phyloP scores from a whole-genome alignment of 2,888 invertebrate species.

The Lycaena phlaeas region DNA sequence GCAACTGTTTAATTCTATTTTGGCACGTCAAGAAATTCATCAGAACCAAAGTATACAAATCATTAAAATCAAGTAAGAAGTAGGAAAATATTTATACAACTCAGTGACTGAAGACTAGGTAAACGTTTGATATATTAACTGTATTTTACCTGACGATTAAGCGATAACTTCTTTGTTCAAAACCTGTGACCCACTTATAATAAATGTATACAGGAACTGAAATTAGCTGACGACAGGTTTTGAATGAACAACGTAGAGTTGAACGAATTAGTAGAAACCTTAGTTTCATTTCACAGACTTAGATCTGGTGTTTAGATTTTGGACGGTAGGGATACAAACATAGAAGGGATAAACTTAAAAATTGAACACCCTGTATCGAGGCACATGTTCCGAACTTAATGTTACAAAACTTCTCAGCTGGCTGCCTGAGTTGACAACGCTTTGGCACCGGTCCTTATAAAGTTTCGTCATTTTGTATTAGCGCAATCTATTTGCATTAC shows the following conservation, averaged over 20 bases:
- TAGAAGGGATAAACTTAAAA: conserved; percentile 8
- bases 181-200: conserved; percentile 60
- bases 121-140: conserved; percentile 72
- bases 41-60: conserved; percentile 74
- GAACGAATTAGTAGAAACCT: conserved; percentile 28
- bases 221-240: conserved; percentile 63
- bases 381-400: conserved; percentile 7
- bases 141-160: conserved; percentile 67
- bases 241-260: conserved; percentile 65
- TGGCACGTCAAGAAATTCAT: conserved; percentile 70
- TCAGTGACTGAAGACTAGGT: conserved; percentile 72
- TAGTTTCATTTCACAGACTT: conserved; percentile 34
- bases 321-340: conserved; percentile 13
- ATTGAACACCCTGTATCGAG: conserved; percentile 2
- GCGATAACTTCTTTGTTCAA: conserved; percentile 64
- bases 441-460: conserved; percentile 4
- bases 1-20: conserved; percentile 73
- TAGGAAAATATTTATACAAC: conserved; percentile 72
- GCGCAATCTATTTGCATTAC: conserved; percentile 23
- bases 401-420: conserved; percentile 28
- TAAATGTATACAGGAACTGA: conserved; percentile 57
- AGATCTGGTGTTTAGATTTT: conserved; percentile 20
- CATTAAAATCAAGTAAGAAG: conserved; percentile 70
- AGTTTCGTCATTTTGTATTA: not conserved
- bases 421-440: conserved; percentile 30